Evolutionary conservation across 2,888 invertebrate species (phyloP), one percentile per base, ranked within the genome.

Genomic region (Pseudanteris insignis): DNA sequence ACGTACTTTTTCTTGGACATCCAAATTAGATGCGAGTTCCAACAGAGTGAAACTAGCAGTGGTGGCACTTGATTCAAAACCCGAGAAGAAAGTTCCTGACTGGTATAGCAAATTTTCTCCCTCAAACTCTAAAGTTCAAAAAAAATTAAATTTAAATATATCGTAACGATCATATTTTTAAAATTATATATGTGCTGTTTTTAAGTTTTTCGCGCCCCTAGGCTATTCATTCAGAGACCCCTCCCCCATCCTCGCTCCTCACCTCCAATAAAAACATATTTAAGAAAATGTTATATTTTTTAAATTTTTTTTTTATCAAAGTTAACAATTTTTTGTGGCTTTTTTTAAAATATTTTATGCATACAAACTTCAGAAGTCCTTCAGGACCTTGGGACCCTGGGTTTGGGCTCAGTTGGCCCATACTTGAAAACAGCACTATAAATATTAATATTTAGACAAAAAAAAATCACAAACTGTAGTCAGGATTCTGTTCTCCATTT

Each of bases 81-180:
- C 77, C 9, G 77, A 76, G 41, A 77, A 77, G 38, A 77, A 76
- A 1, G 75, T 76, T 8, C 76, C 77, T 2, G 76, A 71, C 36
- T 77, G 77, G n/a, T 67, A 73, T 1, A 77, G 43, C 9, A 77
- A 60, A 64, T 75, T 74, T 18, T 77, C 74, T 2, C 76, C 76
- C 30, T 75, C 74, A 43, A 77, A 77, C 63, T 74, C 77, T 76
- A 36, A 9, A 9, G 18, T 32, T n/a, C n/a, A n/a, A 5, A 24
- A 32, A 14, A 8, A 29, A 14, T 7, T 24, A 37, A 37, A 6
- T 28, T 26, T 2, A 8, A 2, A 14, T 21, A 21, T 7, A n/a
- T 21, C 21, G 21, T 5, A 7, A 21, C 3, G 7, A 3, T 21
- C 7, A 21, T 3, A 21, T 21, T 21, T 5, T 21, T 21, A 7